A percentile compares a stretch with the other conserved stretches of the same genome.
Evolutionary conservation across 2,113 vertebrate genomes (phyloP).

Genomic region (Callipepla californica): DNA sequence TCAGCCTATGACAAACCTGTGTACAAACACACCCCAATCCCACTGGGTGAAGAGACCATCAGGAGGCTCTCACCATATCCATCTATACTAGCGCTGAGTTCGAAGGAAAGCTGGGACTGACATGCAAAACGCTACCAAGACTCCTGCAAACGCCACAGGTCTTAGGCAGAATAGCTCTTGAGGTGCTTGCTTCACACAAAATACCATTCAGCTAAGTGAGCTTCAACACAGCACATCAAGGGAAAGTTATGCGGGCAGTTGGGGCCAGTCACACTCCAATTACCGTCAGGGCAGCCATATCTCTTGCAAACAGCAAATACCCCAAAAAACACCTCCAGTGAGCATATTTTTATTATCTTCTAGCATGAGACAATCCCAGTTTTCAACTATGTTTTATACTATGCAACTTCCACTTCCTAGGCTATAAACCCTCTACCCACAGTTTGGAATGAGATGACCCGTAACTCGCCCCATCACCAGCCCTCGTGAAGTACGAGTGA

Average conservation of each 20-base stretch:
- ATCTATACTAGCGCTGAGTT: background rate
- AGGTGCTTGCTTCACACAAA: background rate
- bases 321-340: background rate
- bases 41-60: background rate
- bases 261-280: background rate
- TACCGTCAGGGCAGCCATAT: background rate
- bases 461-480: background rate
- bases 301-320: background rate
- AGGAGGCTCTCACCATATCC: background rate
- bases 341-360: background rate
- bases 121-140: background rate
- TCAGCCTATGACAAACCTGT: background rate
- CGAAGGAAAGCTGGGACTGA: background rate
- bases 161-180: background rate
- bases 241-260: background rate
- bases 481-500: background rate
- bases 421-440: background rate
- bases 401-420: background rate
- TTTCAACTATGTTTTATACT: background rate
- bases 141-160: background rate
- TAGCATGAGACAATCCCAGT: background rate
- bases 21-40: background rate
- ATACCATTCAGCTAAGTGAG: background rate
- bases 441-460: background rate
- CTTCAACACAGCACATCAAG: background rate